A percentile compares a stretch with the other conserved stretches of the same genome.
phyloP scores from a whole-genome alignment of 2,797 vertebrate genomes.

The Hydrophis major region DNA sequence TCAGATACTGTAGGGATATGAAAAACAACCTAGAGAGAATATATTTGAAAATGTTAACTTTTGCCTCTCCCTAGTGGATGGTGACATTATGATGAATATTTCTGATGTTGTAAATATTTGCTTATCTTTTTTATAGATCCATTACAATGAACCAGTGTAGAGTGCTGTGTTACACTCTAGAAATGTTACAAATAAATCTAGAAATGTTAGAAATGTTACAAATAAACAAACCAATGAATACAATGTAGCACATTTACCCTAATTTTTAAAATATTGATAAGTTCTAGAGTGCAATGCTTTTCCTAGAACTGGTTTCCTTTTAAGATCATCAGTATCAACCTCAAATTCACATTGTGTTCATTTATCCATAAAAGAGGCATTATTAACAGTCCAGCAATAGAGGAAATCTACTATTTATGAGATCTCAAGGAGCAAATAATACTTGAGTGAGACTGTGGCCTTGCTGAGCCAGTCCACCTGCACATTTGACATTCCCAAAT shows the following conservation, averaged over 20 bases:
- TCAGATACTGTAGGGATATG: not conserved
- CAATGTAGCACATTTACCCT: not conserved
- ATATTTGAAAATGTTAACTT: not conserved
- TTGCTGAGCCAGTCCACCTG: no score
- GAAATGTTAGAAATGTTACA: not conserved
- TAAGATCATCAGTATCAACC: not conserved
- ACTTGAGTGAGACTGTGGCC: not conserved
- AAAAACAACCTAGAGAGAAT: not conserved
- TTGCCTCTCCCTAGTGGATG: not conserved
- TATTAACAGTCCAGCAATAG: not conserved
- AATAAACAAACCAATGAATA: not conserved
- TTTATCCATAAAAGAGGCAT: not conserved
- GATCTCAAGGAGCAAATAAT: not conserved
- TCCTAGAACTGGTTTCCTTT: not conserved
- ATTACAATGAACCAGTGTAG: not conserved
- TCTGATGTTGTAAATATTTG: not conserved
- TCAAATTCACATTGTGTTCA: not conserved
- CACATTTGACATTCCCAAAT: no score
- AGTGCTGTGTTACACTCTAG: not conserved
- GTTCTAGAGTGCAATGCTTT: not conserved
- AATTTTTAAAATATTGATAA: not conserved
- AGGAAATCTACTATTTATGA: not conserved
- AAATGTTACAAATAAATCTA: not conserved
- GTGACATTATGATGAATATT: not conserved
- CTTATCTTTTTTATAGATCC: not conserved